Evolutionary conservation across 53 echinoderm and acorn worm genomes (phyloP).

Genomic region (Actinopyga echinites): DNA sequence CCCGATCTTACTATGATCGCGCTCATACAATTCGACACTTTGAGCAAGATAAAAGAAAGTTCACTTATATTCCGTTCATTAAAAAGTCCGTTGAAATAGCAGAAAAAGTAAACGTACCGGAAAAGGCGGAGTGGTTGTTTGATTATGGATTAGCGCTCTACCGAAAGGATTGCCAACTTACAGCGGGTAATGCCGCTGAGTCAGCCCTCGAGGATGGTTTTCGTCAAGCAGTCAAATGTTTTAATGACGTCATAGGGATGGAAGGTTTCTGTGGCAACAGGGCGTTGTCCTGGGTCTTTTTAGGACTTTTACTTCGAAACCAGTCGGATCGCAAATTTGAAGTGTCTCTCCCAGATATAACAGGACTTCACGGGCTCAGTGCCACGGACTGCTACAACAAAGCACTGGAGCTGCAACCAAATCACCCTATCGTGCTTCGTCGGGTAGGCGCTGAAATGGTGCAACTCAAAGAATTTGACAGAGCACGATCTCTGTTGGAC

Average conservation of each 20-base stretch:
- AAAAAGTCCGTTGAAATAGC: slow-evolving; percentile 71
- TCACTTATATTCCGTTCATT: slow-evolving; percentile 75
- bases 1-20: slow-evolving; percentile 79
- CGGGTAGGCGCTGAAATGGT: slow-evolving; percentile 65
- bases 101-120: slow-evolving; percentile 43
- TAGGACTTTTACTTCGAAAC: slow-evolving; percentile 67
- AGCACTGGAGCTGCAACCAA: slow-evolving; percentile 62
- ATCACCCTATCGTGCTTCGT: slow-evolving; percentile 62
- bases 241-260: slow-evolving; percentile 64
- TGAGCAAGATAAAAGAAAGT: slow-evolving; percentile 72
- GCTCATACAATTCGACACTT: slow-evolving; percentile 83
- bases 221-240: slow-evolving; percentile 65
- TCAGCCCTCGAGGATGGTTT: slow-evolving; percentile 43
- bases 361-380: slow-evolving; percentile 33
- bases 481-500: slow-evolving; percentile 61
- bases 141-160: slow-evolving; percentile 79
- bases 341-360: slow-evolving; percentile 45
- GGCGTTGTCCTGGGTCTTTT: slow-evolving; percentile 78
- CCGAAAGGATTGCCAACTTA: slow-evolving; percentile 65
- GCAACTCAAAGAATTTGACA: slow-evolving; percentile 59
- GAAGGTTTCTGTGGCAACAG: slow-evolving; percentile 29
- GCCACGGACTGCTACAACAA: slow-evolving; percentile 70
- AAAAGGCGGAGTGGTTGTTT: slow-evolving; percentile 90
- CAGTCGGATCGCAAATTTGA: slow-evolving; percentile 54
- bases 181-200: slow-evolving; percentile 41